phyloP scores from a whole-genome alignment of 2,888 invertebrate species.

The Drosophila lacicola region DNA sequence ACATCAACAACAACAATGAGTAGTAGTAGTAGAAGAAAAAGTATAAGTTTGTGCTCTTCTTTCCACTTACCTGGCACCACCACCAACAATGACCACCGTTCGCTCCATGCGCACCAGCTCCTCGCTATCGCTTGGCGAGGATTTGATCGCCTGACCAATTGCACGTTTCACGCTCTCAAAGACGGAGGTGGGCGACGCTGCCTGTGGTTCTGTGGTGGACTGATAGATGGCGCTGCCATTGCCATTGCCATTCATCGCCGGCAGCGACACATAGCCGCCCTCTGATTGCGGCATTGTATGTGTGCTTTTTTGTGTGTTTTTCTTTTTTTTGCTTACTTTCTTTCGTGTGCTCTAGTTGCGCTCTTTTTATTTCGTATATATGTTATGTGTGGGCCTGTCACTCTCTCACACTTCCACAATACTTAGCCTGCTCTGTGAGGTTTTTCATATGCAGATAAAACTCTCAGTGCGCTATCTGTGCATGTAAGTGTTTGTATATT shows the following conservation, averaged over 20 bases:
- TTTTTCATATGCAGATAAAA: conserved; percentile 24
- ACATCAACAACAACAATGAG: conserved; percentile 37
- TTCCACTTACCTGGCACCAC: conserved; percentile 84
- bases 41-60: conserved; percentile 17
- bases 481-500: not conserved
- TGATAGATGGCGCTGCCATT: conserved; percentile 84
- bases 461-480: conserved; percentile 34
- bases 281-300: conserved; percentile 83
- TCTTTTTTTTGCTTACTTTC: conserved; percentile 26
- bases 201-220: conserved; percentile 84
- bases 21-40: conserved; percentile 18
- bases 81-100: conserved; percentile 82
- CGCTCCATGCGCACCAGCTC: conserved; percentile 83
- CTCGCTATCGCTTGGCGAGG: conserved; percentile 80
- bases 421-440: conserved; percentile 56
- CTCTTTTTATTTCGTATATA: conserved; percentile 2
- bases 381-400: conserved; percentile 22
- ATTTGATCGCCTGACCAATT: conserved; percentile 85
- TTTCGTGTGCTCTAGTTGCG: conserved; percentile 15
- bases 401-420: conserved; percentile 30
- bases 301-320: conserved; percentile 8
- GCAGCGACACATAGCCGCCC: conserved; percentile 85
- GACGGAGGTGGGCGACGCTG: conserved; percentile 82
- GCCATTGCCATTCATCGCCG: conserved; percentile 81
- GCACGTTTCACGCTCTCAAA: conserved; percentile 85